A percentile compares a stretch with the other conserved stretches of the same genome.
phyloP scores from a whole-genome alignment of 2,888 invertebrate species.

The Scaptomyza reducta region DNA sequence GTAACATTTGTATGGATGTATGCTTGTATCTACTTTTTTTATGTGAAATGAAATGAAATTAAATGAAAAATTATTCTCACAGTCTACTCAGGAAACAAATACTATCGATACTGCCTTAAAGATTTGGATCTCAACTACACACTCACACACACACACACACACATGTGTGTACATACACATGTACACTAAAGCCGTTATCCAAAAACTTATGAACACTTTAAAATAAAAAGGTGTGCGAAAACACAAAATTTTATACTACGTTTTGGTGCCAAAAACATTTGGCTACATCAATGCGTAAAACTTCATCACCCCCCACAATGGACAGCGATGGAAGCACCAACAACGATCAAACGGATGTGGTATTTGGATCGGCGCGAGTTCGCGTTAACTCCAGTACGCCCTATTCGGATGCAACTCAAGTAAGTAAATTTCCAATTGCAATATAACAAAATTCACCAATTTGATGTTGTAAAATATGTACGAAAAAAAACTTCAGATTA shows the following conservation, averaged over 20 bases:
- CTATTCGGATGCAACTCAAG: slow-evolving; percentile 99
- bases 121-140: slow-evolving; percentile 28
- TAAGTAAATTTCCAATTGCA: slow-evolving; percentile 85
- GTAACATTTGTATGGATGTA: neutral
- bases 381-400: slow-evolving; percentile 96
- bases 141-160: neutral
- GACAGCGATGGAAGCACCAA: slow-evolving; percentile 48
- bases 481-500: neutral
- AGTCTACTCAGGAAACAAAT: slow-evolving; percentile 77
- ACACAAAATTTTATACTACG: slow-evolving; percentile 32
- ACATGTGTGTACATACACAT: slow-evolving; percentile 4
- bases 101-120: slow-evolving; percentile 40
- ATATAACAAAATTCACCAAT: no score
- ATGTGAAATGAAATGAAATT: slow-evolving; percentile 11
- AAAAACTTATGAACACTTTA: slow-evolving; percentile 21
- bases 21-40: slow-evolving; percentile 8
- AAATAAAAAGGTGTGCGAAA: slow-evolving; percentile 32
- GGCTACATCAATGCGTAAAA: slow-evolving; percentile 20
- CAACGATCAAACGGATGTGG: slow-evolving; percentile 80
- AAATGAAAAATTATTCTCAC: slow-evolving; percentile 68
- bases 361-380: slow-evolving; percentile 96
- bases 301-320: slow-evolving; percentile 19
- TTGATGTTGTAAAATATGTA: neutral
- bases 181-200: slow-evolving; percentile 15
- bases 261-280: slow-evolving; percentile 45